Evolutionary conservation across 2,888 invertebrate species (phyloP).

Genomic region (Cephonodes hylas): DNA sequence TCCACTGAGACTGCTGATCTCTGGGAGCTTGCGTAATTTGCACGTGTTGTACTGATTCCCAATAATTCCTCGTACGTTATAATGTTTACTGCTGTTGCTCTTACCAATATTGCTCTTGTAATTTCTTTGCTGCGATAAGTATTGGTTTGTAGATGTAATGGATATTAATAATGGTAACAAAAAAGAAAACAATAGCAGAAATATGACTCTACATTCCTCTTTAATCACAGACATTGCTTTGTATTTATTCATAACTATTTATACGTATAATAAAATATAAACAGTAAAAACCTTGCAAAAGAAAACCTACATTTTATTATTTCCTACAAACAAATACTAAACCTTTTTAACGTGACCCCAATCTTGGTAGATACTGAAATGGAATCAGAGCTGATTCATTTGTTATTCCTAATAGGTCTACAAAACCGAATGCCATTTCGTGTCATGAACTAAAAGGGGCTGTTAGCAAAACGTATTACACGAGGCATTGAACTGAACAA

Average conservation of each 20-base stretch:
- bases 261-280: too few species aligned
- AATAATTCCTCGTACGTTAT: conserved; percentile 28
- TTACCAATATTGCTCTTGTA: background rate
- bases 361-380: background rate
- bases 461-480: conserved; percentile 54
- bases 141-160: background rate
- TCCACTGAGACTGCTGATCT: conserved; percentile 35
- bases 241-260: too few species aligned
- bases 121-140: background rate
- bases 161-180: too few species aligned
- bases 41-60: conserved; percentile 43
- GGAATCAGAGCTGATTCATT: background rate
- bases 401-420: conserved; percentile 20
- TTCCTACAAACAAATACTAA: too few species aligned
- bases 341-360: background rate
- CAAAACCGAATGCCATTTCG: conserved; percentile 29
- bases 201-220: too few species aligned
- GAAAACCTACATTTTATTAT: too few species aligned
- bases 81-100: conserved; percentile 24
- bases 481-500: conserved; percentile 50
- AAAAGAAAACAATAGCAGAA: too few species aligned
- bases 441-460: conserved; percentile 35
- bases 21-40: conserved; percentile 35
- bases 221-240: too few species aligned
- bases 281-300: background rate